phyloP scores from a whole-genome alignment of 53 echinoderm and acorn worm genomes.

The Holothuria scabra region DNA sequence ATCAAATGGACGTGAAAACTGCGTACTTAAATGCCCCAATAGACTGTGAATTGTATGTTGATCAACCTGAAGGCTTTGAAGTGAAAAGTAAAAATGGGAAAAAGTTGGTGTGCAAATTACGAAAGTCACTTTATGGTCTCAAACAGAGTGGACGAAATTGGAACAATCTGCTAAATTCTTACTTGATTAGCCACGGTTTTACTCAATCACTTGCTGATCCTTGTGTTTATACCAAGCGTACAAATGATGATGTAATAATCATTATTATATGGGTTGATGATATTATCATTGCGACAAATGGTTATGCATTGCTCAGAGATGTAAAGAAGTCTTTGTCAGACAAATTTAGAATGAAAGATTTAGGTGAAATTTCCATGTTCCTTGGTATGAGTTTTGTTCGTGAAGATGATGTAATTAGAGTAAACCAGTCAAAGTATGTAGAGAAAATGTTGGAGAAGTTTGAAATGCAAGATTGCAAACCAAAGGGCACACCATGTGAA shows the following conservation, averaged over 20 bases:
- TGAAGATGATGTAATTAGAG: not conserved
- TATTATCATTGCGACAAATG: constrained; percentile 11
- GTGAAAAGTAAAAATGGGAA: constrained; percentile 26
- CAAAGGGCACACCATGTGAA: constrained; percentile 11
- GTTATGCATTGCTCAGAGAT: not conserved
- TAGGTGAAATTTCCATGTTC: constrained; percentile 27
- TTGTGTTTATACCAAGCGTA: constrained; percentile 15
- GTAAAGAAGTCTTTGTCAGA: constrained; percentile 3
- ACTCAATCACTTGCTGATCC: constrained; percentile 26
- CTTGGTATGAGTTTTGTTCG: constrained; percentile 29
- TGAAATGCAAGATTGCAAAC: constrained; percentile 14
- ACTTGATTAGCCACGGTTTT: constrained; percentile 36
- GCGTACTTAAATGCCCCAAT: constrained; percentile 53
- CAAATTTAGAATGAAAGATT: constrained; percentile 51
- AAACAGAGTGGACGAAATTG: constrained; percentile 61
- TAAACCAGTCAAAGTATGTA: constrained; percentile 16
- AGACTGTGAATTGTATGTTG: constrained; percentile 51
- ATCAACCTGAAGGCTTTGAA: constrained; percentile 40
- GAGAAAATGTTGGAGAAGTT: constrained; percentile 13
- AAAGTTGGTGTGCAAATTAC: constrained; percentile 47
- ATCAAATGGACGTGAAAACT: constrained; percentile 45
- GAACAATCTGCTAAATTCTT: constrained; percentile 36
- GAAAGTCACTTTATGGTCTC: constrained; percentile 60
- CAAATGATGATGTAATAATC: not conserved
- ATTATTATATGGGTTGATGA: not conserved